Conservation (phyloP, 2,113 vertebrate genomes). For the Pedetes capensis region DNA sequence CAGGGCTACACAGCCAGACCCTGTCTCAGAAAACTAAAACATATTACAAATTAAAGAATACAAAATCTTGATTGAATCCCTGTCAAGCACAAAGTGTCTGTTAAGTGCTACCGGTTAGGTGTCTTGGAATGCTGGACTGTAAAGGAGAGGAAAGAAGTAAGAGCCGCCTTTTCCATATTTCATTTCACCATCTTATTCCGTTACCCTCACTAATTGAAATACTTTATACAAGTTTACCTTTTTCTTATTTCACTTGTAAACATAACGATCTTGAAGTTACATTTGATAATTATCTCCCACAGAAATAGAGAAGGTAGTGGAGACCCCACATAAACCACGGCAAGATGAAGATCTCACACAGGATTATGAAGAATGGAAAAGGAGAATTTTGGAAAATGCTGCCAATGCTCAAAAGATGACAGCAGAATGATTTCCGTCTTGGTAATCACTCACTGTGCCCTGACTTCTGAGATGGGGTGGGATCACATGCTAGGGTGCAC, state of each 20-base stretch:
- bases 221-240: background rate
- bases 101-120: background rate
- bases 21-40: too few species aligned
- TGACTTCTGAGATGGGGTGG: too few species aligned
- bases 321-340: constrained; percentile 75
- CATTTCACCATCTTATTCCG: background rate
- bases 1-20: too few species aligned
- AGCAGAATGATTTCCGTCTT: constrained; percentile 18
- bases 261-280: background rate
- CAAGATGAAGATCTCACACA: constrained; percentile 76
- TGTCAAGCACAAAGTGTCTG: background rate
- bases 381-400: constrained; percentile 90
- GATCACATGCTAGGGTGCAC: too few species aligned
- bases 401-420: constrained; percentile 76
- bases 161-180: background rate
- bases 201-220: background rate
- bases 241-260: background rate
- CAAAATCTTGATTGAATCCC: too few species aligned
- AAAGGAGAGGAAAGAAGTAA: background rate
- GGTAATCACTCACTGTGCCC: too few species aligned
- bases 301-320: constrained; percentile 78
- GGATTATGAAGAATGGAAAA: constrained; percentile 93
- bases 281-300: background rate
- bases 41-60: too few species aligned
- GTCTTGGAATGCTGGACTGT: background rate